Percentiles rank a stretch among this genome's conserved stretches.
phyloP scores from a whole-genome alignment of 2,888 invertebrate species.

The Agonum fuliginosum region DNA sequence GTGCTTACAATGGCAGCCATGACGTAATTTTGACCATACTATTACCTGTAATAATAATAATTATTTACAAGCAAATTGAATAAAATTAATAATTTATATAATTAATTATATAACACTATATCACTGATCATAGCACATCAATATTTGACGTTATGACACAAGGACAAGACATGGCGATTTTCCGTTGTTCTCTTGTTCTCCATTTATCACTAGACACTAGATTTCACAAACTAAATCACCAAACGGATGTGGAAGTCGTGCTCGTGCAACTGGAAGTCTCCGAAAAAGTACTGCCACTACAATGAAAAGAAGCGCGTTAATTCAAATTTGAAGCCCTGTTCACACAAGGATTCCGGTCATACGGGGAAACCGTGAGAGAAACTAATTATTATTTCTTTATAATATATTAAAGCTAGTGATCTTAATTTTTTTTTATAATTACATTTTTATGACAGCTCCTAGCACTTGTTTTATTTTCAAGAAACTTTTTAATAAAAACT shows the following conservation, averaged over 20 bases:
- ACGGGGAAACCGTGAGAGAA: too few species aligned
- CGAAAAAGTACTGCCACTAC: too few species aligned
- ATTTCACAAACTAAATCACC: background rate
- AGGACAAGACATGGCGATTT: constrained; percentile 1
- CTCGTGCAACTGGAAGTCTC: too few species aligned
- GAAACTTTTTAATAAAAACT: too few species aligned
- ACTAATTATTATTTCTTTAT: too few species aligned
- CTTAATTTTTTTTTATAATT: too few species aligned
- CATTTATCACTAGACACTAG: constrained; percentile 14
- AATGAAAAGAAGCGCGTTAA: too few species aligned
- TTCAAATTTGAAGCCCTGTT: too few species aligned
- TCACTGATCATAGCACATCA: constrained; percentile 30
- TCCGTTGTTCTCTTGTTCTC: constrained; percentile 19
- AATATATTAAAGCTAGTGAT: too few species aligned
- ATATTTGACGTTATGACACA: constrained; percentile 32
- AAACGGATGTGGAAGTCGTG: constrained; percentile 2
- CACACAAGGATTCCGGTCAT: too few species aligned
- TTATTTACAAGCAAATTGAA: constrained; percentile 13
- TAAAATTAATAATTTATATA: constrained; percentile 40
- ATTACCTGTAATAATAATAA: constrained; percentile 38
- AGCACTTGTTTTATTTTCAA: too few species aligned
- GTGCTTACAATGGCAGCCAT: constrained; percentile 2
- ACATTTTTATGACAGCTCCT: too few species aligned
- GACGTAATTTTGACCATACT: constrained; percentile 21
- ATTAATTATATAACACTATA: constrained; percentile 32